These are phyloP conservation scores for Sebastes fasciatus DNA, from an alignment of 2,113 vertebrate species.

Conservation along the genomic window DNA sequence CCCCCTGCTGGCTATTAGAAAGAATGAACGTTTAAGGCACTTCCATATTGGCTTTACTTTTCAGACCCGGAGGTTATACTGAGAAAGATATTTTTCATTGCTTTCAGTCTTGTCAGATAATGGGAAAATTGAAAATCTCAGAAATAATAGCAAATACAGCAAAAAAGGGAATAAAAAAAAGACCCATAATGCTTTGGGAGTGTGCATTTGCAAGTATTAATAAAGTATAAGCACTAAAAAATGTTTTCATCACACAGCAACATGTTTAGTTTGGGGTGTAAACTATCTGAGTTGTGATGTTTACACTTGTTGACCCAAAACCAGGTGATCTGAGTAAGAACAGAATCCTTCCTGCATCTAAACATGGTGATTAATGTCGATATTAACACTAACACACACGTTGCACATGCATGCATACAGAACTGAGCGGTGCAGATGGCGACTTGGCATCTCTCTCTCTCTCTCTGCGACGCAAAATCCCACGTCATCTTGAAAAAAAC, in stretches of 20 bases:
- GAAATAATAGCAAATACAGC: background rate
- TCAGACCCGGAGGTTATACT: background rate
- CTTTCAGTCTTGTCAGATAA: background rate
- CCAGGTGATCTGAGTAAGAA: constrained; percentile 23
- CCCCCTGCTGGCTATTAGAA: no score
- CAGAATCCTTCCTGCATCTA: constrained; percentile 34
- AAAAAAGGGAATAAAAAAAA: background rate
- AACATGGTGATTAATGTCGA: constrained; percentile 55
- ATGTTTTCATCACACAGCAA: constrained; percentile 19
- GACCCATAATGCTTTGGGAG: background rate
- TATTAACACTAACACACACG: constrained; percentile 42
- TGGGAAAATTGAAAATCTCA: background rate
- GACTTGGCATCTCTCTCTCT: constrained; percentile 43
- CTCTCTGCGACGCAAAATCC: constrained; percentile 21
- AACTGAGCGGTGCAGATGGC: constrained; percentile 44
- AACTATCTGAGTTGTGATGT: constrained; percentile 41
- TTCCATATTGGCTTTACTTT: no score
- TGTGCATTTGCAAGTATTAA: background rate
- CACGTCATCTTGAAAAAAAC: constrained; percentile 57
- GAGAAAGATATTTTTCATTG: background rate
- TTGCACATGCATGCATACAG: constrained; percentile 3
- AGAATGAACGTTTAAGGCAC: no score
- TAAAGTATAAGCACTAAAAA: constrained; percentile 14
- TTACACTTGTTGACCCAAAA: constrained; percentile 38
- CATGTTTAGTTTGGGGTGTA: constrained; percentile 37